These are phyloP conservation scores for Gibbula magus DNA, from an alignment of 2,888 invertebrate species.

Conservation along the genomic window DNA sequence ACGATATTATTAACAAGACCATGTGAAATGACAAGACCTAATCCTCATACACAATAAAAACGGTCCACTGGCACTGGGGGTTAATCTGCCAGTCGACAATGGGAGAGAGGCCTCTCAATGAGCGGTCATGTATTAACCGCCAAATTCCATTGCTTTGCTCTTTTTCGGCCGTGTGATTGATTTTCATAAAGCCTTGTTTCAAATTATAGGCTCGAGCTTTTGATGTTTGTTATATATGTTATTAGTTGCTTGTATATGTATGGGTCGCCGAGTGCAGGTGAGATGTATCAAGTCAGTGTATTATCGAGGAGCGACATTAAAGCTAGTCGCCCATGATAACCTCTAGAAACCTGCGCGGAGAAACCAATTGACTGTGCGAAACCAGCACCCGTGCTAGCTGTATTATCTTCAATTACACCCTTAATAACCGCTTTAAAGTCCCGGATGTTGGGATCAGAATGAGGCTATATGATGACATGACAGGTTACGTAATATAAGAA, in stretches of 20 bases:
- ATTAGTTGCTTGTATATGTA: background rate
- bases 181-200: conserved; percentile 13
- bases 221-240: conserved; percentile 7
- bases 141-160: background rate
- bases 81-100: too few species aligned
- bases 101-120: too few species aligned
- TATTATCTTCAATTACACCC: background rate
- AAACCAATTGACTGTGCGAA: background rate
- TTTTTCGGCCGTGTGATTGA: background rate
- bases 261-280: background rate
- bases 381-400: too few species aligned
- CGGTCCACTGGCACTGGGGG: too few species aligned
- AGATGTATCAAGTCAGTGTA: background rate
- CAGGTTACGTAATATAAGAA: too few species aligned
- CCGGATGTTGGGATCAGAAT: too few species aligned
- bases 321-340: background rate
- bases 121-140: background rate
- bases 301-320: background rate
- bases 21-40: too few species aligned
- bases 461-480: too few species aligned
- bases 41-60: too few species aligned
- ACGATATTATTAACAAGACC: too few species aligned
- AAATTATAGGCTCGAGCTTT: conserved; percentile 16
- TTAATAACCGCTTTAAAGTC: too few species aligned
- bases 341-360: background rate